Conservation (phyloP, 1,140 invertebrate genomes). For the Apis laboriosa region DNA sequence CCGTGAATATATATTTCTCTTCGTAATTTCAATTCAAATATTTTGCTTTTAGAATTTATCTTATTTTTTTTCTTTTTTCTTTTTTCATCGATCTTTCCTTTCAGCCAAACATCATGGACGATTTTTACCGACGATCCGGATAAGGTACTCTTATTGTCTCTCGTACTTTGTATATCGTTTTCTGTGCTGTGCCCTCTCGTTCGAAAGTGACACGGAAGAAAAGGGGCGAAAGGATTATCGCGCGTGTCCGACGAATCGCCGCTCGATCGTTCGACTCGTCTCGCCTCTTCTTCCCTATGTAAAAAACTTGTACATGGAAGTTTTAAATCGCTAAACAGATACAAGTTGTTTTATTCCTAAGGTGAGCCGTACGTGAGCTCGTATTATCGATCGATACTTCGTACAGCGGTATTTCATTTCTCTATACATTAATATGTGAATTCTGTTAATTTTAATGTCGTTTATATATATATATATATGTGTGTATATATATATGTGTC, state of each 20-base stretch:
- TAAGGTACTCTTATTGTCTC: conserved; percentile 12
- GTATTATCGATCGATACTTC: background rate
- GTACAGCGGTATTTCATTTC: background rate
- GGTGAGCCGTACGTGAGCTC: background rate
- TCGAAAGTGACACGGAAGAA: background rate
- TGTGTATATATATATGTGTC: background rate
- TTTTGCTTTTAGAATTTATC: background rate
- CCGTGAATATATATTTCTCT: background rate
- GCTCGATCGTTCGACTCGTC: conserved; percentile 8
- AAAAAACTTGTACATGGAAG: conserved; percentile 26
- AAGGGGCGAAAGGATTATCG: background rate
- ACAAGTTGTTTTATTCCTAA: conserved; percentile 16
- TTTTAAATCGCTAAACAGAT: conserved; percentile 35
- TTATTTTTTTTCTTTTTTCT: background rate
- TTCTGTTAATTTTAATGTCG: conserved; percentile 33
- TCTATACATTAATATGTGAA: conserved; percentile 26
- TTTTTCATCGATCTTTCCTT: background rate
- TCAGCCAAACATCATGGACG: background rate
- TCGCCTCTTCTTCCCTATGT: background rate
- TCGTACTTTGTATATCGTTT: background rate
- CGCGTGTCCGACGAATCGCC: background rate
- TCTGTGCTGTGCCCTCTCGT: background rate
- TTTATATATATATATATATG: conserved; percentile 53
- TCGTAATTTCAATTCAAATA: background rate
- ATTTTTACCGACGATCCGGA: background rate